Evolutionary conservation across 1,140 invertebrate species (phyloP).

Genomic region (Phenacoccus solenopsis): DNA sequence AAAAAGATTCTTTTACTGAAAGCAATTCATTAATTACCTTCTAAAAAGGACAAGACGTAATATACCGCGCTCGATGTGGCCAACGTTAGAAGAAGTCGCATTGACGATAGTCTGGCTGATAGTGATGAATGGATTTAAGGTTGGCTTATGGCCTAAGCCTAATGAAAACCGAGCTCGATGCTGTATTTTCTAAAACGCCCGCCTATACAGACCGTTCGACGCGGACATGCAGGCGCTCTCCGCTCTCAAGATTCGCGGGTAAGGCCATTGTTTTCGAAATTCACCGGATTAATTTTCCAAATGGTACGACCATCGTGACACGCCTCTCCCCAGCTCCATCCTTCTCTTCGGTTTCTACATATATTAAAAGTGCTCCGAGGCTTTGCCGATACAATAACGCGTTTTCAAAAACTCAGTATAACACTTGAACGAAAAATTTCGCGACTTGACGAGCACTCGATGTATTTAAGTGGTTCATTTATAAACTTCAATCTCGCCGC

Average conservation of each 20-base stretch:
- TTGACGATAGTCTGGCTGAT: constrained; percentile 12
- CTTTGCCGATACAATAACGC: neutral
- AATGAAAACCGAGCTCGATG: constrained; percentile 6
- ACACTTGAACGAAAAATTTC: neutral
- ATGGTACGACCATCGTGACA: neutral
- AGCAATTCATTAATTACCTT: constrained; percentile 11
- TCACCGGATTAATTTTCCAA: neutral
- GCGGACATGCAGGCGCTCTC: neutral
- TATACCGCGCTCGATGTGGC: neutral
- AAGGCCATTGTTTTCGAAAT: neutral
- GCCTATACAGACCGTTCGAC: neutral
- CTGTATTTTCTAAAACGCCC: neutral
- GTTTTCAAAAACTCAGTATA: too few species aligned
- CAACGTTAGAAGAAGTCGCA: neutral
- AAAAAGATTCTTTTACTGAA: constrained; percentile 5
- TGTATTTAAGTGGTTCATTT: neutral
- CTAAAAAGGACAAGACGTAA: constrained; percentile 5
- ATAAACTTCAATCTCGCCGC: neutral
- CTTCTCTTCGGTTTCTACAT: neutral
- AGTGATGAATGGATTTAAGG: constrained; percentile 16
- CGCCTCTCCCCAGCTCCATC: neutral
- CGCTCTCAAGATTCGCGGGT: neutral
- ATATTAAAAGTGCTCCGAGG: neutral
- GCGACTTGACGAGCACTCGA: neutral
- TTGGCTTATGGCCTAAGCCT: constrained; percentile 17